Conservation (phyloP, 2,113 vertebrate species). For the Eidolon helvum region DNA sequence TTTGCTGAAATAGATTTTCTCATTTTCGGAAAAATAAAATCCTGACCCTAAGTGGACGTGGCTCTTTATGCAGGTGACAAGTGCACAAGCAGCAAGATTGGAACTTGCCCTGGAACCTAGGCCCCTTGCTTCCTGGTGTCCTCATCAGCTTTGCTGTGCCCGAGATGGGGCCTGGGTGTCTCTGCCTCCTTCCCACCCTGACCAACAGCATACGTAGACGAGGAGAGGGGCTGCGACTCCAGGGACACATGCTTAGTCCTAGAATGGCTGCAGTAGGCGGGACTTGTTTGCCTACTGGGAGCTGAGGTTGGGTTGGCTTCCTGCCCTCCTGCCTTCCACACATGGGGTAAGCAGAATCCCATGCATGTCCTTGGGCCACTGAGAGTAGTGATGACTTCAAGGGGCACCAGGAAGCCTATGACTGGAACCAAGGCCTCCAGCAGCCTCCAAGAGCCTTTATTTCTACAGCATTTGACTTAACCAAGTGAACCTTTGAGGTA, state of each 20-base stretch:
- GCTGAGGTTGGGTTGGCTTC: not conserved
- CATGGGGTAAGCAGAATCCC: not conserved
- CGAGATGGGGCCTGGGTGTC: not conserved
- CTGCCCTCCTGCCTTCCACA: not conserved
- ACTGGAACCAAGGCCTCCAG: not conserved
- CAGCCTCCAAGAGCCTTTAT: not conserved
- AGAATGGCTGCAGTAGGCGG: not conserved
- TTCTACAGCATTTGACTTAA: not conserved
- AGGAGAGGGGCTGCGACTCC: accelerated
- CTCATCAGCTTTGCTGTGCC: not conserved
- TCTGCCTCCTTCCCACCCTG: accelerated
- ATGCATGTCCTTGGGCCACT: not conserved
- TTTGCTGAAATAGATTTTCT: not conserved
- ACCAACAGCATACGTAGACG: not conserved
- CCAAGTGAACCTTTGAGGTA: not conserved
- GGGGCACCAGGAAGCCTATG: not conserved
- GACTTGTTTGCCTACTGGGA: not conserved
- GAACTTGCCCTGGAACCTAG: not conserved
- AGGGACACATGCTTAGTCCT: not conserved
- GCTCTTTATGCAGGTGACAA: not conserved
- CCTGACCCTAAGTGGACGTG: not conserved
- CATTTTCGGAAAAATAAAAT: not conserved
- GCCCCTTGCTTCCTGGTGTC: not conserved
- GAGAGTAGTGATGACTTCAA: not conserved
- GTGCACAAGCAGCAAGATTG: not conserved